These are phyloP conservation scores for Netta rufina DNA, from an alignment of 2,797 vertebrate genomes.

Conservation along the genomic window DNA sequence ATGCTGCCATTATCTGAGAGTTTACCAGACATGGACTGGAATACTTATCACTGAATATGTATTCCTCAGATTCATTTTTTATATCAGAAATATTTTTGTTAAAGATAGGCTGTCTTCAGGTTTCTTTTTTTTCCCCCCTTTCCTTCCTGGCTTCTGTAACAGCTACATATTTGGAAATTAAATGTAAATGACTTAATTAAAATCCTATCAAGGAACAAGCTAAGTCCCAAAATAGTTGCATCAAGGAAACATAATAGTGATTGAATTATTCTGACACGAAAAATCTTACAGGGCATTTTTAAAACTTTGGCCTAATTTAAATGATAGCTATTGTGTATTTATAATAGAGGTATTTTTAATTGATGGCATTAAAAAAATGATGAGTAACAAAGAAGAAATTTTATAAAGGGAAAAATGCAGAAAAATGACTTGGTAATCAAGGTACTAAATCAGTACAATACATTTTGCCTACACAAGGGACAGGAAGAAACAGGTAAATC, in stretches of 20 bases:
- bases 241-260: conserved; percentile 33
- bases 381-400: not conserved
- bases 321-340: not conserved
- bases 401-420: not conserved
- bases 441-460: not conserved
- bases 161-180: conserved; percentile 30
- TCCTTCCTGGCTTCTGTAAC: not conserved
- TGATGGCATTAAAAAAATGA: not conserved
- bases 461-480: not conserved
- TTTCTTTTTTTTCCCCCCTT: not conserved
- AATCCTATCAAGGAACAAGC: conserved; percentile 55
- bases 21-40: conserved; percentile 85
- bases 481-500: not conserved
- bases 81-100: conserved; percentile 34
- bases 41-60: conserved; percentile 83
- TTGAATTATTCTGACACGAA: conserved; percentile 20
- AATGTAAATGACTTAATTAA: conserved; percentile 71
- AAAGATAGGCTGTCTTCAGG: not conserved
- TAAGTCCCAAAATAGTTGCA: conserved; percentile 48
- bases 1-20: conserved; percentile 79
- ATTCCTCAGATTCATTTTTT: conserved; percentile 39
- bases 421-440: not conserved
- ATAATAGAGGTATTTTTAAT: not conserved
- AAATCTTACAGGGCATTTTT: conserved; percentile 44
- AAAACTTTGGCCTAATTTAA: conserved; percentile 49